Conservation (phyloP, 30 jellyfish, hydroid and myxozoan species). For the Haliclystus octoradiatus region DNA sequence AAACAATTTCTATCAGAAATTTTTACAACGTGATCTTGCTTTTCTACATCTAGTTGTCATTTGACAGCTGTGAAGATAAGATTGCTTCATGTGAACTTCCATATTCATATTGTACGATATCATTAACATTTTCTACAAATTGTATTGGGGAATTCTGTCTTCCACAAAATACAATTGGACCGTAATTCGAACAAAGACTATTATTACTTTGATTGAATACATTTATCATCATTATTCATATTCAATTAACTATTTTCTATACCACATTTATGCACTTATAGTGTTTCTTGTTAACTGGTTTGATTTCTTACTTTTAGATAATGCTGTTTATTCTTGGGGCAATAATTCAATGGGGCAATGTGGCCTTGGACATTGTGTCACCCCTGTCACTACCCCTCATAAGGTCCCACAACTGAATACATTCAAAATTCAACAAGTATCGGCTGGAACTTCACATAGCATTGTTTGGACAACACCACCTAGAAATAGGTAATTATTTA, state of each 20-base stretch:
- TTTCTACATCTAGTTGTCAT: neutral
- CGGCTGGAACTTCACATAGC: conserved; percentile 95
- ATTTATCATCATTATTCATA: too few species aligned
- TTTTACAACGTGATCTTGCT: neutral
- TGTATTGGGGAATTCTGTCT: too few species aligned
- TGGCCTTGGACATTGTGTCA: conserved; percentile 83
- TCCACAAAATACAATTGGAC: too few species aligned
- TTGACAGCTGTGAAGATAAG: too few species aligned
- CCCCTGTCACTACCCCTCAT: conserved; percentile 79
- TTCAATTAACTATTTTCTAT: too few species aligned
- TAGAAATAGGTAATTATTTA: conserved; percentile 36
- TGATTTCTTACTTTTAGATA: conserved; percentile 13
- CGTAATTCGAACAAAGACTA: too few species aligned
- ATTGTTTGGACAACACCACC: conserved; percentile 87
- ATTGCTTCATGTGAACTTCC: too few species aligned
- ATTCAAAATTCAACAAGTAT: conserved; percentile 58
- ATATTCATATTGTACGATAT: too few species aligned
- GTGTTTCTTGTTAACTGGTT: too few species aligned
- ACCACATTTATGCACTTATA: too few species aligned
- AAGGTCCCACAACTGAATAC: conserved; percentile 62
- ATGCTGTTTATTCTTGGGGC: conserved; percentile 79
- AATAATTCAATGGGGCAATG: conserved; percentile 97
- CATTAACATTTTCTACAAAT: too few species aligned
- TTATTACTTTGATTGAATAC: too few species aligned
- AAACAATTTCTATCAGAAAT: neutral